A percentile compares a stretch with the other conserved stretches of the same genome.
Conservation (phyloP, 1,140 invertebrate genomes). For the Maconellicoccus hirsutus region DNA sequence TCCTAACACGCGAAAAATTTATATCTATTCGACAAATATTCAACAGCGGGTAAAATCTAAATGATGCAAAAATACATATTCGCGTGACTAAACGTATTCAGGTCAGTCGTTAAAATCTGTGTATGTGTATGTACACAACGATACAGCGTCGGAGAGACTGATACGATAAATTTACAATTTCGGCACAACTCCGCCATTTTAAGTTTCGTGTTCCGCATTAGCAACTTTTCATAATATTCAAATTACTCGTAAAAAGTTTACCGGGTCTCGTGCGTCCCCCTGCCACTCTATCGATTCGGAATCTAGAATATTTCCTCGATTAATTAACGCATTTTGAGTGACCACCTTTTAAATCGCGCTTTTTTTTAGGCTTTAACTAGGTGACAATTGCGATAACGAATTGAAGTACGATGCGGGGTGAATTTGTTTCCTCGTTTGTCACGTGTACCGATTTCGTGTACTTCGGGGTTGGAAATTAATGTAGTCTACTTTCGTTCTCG, state of each 20-base stretch:
- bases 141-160: not conserved
- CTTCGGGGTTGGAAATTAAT: not conserved
- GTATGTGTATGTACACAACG: too few species aligned
- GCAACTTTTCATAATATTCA: not conserved
- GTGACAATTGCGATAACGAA: not conserved
- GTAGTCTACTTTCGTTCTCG: not conserved
- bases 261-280: not conserved
- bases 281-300: not conserved
- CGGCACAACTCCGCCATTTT: not conserved
- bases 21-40: not conserved
- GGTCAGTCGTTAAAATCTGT: conserved; percentile 7
- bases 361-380: not conserved
- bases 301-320: not conserved
- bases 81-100: conserved; percentile 3
- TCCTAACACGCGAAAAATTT: conserved; percentile 25
- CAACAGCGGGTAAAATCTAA: not conserved
- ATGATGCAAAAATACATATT: not conserved
- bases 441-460: not conserved
- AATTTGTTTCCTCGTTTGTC: not conserved
- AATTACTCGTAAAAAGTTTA: not conserved
- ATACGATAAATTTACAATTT: not conserved
- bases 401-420: not conserved
- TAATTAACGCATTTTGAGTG: not conserved
- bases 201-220: too few species aligned
- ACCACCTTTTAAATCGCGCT: not conserved